Percentiles rank a stretch among this genome's conserved stretches.
phyloP scores from a whole-genome alignment of 2,113 vertebrate species.

The Strix aluco region DNA sequence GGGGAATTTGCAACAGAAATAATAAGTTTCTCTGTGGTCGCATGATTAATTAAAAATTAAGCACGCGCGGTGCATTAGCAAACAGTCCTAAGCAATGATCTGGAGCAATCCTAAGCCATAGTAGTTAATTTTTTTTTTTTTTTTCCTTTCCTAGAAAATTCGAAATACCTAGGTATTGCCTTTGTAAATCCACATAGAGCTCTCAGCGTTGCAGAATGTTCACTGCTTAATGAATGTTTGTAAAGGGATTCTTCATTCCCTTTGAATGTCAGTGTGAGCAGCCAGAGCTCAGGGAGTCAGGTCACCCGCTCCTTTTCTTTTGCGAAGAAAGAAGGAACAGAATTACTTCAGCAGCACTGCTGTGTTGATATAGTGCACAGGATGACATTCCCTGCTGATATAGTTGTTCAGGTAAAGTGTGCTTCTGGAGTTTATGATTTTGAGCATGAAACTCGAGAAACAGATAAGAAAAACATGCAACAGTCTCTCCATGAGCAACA shows the following conservation, averaged over 20 bases:
- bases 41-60: not conserved
- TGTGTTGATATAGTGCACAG: not conserved
- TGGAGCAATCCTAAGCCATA: not conserved
- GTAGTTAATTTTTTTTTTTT: not conserved
- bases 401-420: not conserved
- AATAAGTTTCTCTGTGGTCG: not conserved
- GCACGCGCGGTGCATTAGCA: not conserved
- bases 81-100: not conserved
- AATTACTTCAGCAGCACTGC: not conserved
- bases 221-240: not conserved
- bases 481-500: not conserved
- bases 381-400: not conserved
- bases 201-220: not conserved
- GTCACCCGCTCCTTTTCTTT: not conserved
- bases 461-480: not conserved
- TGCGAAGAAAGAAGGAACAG: not conserved
- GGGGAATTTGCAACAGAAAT: not conserved
- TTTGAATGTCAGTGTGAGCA: not conserved
- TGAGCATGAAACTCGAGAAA: not conserved
- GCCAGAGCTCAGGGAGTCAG: not conserved
- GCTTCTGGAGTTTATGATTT: not conserved
- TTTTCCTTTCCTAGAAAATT: not conserved
- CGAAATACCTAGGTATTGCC: not conserved
- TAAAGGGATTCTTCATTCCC: slow-evolving; percentile 20
- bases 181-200: not conserved